These are phyloP conservation scores for Calliopsis andreniformis DNA, from an alignment of 1,140 invertebrate genomes.

Conservation along the genomic window DNA sequence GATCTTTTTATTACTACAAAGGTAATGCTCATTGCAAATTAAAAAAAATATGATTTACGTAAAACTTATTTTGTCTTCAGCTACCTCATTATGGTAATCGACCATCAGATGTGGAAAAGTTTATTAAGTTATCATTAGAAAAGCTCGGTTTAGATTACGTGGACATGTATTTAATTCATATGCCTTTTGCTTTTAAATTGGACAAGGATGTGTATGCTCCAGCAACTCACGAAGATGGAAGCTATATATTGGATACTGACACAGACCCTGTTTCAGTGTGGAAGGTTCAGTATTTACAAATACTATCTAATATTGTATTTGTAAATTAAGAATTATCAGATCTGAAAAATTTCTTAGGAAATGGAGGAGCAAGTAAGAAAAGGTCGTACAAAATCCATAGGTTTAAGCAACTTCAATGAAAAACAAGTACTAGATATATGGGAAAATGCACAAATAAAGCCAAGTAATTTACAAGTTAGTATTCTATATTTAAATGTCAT, in stretches of 20 bases:
- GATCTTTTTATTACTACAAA: slow-evolving; percentile 93
- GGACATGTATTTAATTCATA: slow-evolving; percentile 92
- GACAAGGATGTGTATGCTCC: slow-evolving; percentile 80
- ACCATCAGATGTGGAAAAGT: slow-evolving; percentile 87
- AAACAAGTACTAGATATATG: slow-evolving; percentile 86
- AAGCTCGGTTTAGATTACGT: slow-evolving; percentile 90
- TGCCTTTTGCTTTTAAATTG: slow-evolving; percentile 86
- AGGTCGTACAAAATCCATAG: slow-evolving; percentile 87
- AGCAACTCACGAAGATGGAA: slow-evolving; percentile 83
- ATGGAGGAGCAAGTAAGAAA: slow-evolving; percentile 88
- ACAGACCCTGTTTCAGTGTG: slow-evolving; percentile 88
- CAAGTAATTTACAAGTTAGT: slow-evolving; percentile 86
- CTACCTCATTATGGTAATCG: slow-evolving; percentile 85
- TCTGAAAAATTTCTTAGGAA: slow-evolving; percentile 80
- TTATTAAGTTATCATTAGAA: slow-evolving; percentile 87
- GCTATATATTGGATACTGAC: slow-evolving; percentile 84
- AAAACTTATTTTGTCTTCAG: slow-evolving; percentile 71
- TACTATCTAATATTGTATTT: slow-evolving; percentile 32
- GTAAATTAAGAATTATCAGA: not conserved
- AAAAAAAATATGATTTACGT: slow-evolving; percentile 1
- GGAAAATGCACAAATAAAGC: slow-evolving; percentile 85
- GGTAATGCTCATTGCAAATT: slow-evolving; percentile 74
- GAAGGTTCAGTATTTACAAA: slow-evolving; percentile 81
- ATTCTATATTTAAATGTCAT: too few relatives aligned
- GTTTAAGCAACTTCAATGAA: slow-evolving; percentile 91